These are phyloP conservation scores for Tichodroma muraria DNA, from an alignment of 2,113 vertebrate species.

Conservation along the genomic window DNA sequence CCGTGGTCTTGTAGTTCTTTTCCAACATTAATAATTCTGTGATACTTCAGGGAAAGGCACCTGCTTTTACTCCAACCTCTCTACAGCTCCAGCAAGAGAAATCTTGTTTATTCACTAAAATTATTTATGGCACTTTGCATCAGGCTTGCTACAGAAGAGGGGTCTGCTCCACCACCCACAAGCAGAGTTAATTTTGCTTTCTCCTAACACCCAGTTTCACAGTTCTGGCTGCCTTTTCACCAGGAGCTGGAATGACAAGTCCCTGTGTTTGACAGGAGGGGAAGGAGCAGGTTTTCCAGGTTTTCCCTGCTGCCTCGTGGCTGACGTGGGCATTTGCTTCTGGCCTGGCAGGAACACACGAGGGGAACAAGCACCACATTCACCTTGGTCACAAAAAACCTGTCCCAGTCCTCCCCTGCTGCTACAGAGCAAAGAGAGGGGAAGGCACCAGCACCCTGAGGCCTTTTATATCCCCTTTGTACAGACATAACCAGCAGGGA, in stretches of 20 bases:
- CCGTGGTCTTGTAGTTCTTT: accelerated
- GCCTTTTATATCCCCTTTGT: not conserved
- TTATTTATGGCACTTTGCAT: accelerated
- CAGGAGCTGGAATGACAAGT: not conserved
- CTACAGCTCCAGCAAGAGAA: not conserved
- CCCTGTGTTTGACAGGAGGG: not conserved
- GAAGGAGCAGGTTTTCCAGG: not conserved
- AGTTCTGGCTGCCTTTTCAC: not conserved
- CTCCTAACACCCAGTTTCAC: not conserved
- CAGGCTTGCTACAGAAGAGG: not conserved
- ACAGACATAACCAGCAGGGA: not conserved
- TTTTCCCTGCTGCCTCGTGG: not conserved
- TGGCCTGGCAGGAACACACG: not conserved
- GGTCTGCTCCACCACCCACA: not conserved
- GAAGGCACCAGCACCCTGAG: not conserved
- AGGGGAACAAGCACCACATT: not conserved
- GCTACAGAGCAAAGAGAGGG: not conserved
- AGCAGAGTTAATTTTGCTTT: not conserved
- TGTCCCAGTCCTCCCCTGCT: not conserved
- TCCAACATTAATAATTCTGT: not conserved
- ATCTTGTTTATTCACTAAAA: not conserved
- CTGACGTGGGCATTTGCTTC: not conserved
- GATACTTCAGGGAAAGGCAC: not conserved
- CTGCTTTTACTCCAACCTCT: not conserved
- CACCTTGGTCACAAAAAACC: not conserved